These are phyloP conservation scores for Liposcelis brunnea DNA, from an alignment of 2,888 invertebrate genomes.

Conservation along the genomic window DNA sequence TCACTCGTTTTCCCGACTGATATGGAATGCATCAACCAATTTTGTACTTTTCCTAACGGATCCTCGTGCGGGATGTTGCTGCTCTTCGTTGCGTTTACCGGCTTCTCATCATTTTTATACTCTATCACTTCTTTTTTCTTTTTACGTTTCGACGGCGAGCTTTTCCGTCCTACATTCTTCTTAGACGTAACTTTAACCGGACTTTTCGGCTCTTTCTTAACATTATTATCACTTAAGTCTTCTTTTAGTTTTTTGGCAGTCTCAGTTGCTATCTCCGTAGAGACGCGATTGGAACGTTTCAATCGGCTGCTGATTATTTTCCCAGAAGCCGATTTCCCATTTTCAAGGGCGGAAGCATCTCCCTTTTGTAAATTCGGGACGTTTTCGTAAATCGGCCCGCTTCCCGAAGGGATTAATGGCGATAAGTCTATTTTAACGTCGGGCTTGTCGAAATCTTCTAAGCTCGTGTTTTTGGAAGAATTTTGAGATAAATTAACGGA, in stretches of 20 bases:
- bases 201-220: not conserved
- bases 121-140: conserved; percentile 54
- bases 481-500: too few species aligned
- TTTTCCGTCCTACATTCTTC: not conserved
- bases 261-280: conserved; percentile 3
- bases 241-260: conserved; percentile 7
- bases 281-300: conserved; percentile 5
- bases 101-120: conserved; percentile 33
- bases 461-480: too few species aligned
- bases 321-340: not conserved
- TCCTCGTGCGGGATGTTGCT: conserved; percentile 28
- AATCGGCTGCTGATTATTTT: conserved; percentile 3
- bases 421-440: too few species aligned
- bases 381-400: conserved; percentile 5
- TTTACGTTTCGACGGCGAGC: conserved; percentile 5
- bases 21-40: conserved; percentile 57
- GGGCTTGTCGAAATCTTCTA: too few species aligned
- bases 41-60: conserved; percentile 62
- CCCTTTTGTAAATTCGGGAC: not conserved
- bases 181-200: not conserved
- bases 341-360: too few species aligned
- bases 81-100: conserved; percentile 35
- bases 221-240: not conserved
- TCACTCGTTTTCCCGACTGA: conserved; percentile 24
- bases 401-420: not conserved